Base-by-base conservation (phyloP, 2,113 vertebrate species). In the Scomber scombrus region DNA sequence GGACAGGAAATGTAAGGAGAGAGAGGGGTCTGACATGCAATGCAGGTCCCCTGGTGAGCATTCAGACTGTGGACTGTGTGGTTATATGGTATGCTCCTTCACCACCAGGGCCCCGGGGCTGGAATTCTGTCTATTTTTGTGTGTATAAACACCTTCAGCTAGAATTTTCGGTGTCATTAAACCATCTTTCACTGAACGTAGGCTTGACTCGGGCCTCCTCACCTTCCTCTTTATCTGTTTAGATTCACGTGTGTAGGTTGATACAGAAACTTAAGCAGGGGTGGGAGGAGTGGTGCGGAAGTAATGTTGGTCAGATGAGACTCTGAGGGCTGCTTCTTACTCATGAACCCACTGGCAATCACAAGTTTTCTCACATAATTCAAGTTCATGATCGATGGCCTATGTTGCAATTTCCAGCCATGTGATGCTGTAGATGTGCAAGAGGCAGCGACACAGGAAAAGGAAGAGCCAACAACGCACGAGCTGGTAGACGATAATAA, bases 371-470 rank as follows among this genome's bases (percentile, higher is more conserved):
- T 79, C 51, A 12, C 60, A n/a, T 64, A 60, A 9, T 65, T 67
- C 21, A 40, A 71, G 34, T 34, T 85, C 54, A 82, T 52, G 62
- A 71, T 84, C 70, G 19, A 19, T 71, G 66, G 50, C 55, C 82
- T 86, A 73, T 90, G 82, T 90, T 91, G 87, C 88, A 90, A 93
- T 84, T 87, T 92, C 67, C 80, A 93, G 91, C 79, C 92, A 91
- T 88, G 92, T 93, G 92, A 93, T 73, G 68, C 85, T 52, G 83
- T 67, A 52, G 75, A 86, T 75, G 81, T 52, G 62, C 77, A 81
- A 70, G 80, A 90, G 49, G 75, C 31, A 1, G 52, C 57, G 23
- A 83, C 75, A 82, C 84, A 83, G 87, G 87, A 92, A 89, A 64
- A 86, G 81, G 78, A 90, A 76, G 82, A 81, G 16, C 72, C 80